Evolutionary conservation across 2,888 invertebrate species (phyloP).

Genomic region (Rhagophthalmus giganteus): DNA sequence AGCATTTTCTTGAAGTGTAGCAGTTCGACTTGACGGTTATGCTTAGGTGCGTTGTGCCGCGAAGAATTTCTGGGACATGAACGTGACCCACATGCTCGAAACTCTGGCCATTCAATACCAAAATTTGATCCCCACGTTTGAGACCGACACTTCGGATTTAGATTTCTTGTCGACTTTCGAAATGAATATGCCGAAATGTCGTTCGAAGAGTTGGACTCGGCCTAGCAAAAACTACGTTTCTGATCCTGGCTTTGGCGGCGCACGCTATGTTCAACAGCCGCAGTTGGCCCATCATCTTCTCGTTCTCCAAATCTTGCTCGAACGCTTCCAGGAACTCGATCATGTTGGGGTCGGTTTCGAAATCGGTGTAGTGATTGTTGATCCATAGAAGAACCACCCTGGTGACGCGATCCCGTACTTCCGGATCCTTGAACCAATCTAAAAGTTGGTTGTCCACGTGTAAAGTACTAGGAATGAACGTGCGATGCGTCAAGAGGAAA

Average conservation of each 20-base stretch:
- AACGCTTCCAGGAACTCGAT: conserved; percentile 94
- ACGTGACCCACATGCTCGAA: conserved; percentile 92
- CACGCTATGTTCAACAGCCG: conserved; percentile 93
- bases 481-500: conserved; percentile 94
- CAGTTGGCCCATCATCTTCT: conserved; percentile 82
- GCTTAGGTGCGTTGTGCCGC: conserved; percentile 92
- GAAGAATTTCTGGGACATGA: conserved; percentile 89
- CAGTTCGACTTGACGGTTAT: conserved; percentile 96
- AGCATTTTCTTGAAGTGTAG: conserved; percentile 81
- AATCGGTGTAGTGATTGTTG: conserved; percentile 97
- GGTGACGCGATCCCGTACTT: conserved; percentile 82
- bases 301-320: conserved; percentile 80
- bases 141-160: conserved; percentile 93
- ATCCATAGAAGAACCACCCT: conserved; percentile 97
- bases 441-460: conserved; percentile 85
- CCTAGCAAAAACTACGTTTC: conserved; percentile 89
- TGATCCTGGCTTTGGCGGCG: conserved; percentile 91
- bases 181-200: conserved; percentile 92
- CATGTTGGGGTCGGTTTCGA: conserved; percentile 94
- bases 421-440: conserved; percentile 85
- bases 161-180: conserved; percentile 83
- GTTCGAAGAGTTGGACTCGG: conserved; percentile 88
- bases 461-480: conserved; percentile 87
- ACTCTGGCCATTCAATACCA: conserved; percentile 97
- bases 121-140: conserved; percentile 95